These are phyloP conservation scores for Enteromius radiatus DNA, from an alignment of 2,797 vertebrate species.

Conservation along the genomic window DNA sequence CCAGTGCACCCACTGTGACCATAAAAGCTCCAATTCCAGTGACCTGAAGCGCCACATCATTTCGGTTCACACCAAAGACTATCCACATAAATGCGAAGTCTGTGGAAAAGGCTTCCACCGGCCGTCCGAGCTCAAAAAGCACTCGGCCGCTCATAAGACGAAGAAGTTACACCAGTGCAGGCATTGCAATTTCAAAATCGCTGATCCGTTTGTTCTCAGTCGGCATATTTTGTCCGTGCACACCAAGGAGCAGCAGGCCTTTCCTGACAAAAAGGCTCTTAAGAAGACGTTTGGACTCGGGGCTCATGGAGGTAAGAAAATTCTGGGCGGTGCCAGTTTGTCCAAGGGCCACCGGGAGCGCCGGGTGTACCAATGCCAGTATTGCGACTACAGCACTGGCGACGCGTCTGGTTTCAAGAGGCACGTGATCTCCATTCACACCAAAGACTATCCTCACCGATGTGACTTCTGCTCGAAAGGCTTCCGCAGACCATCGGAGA, in stretches of 20 bases:
- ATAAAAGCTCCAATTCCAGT: constrained; percentile 91
- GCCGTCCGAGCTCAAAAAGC: constrained; percentile 89
- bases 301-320: constrained; percentile 54
- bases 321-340: constrained; percentile 35
- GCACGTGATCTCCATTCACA: constrained; percentile 91
- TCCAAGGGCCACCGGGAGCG: constrained; percentile 88
- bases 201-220: constrained; percentile 88
- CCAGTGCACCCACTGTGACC: constrained; percentile 88
- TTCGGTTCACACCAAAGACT: constrained; percentile 91
- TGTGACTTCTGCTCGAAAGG: constrained; percentile 91
- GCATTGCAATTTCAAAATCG: constrained; percentile 89
- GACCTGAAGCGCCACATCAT: constrained; percentile 90
- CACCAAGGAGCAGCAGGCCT: constrained; percentile 84
- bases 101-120: constrained; percentile 91
- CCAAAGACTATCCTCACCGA: constrained; percentile 90
- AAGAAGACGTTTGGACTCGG: constrained; percentile 79
- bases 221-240: constrained; percentile 90
- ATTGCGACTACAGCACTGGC: constrained; percentile 89
- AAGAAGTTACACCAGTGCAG: constrained; percentile 89
- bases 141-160: constrained; percentile 85
- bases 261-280: constrained; percentile 84
- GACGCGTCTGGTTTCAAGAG: constrained; percentile 90
- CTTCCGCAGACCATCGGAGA: constrained; percentile 87
- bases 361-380: constrained; percentile 90
- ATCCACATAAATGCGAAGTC: constrained; percentile 88